Base-by-base conservation (phyloP, 2,888 invertebrate genomes). In the Plebejus melissa region DNA sequence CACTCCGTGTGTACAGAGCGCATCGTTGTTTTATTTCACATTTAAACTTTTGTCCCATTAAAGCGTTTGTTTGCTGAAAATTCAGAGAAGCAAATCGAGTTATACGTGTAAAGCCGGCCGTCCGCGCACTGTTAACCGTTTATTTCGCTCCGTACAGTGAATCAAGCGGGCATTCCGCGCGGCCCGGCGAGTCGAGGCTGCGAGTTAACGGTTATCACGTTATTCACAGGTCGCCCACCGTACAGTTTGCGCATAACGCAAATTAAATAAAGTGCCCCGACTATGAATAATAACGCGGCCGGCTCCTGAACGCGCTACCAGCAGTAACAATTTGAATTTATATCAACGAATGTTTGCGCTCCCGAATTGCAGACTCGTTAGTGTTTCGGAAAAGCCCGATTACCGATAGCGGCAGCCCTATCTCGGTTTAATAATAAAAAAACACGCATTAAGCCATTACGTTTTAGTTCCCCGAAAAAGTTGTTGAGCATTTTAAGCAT, bases 191-290 rank as follows among this genome's bases (percentile, higher is more conserved):
- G 71, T 22, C 57, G 69, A 57, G 46, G 72, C 28, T 57, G 36
- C 9, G 38, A 74, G 75, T 38, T 38, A 76, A 75, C 28, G 77
- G 77, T 3, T 65, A 74, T 75, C 69, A 69, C 74, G 54, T 76
- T 50, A 74, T 77, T 74, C 70, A 74, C 75, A 76, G 72, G 74
- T 74, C 69, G 76, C 76, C 58, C 70, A 58, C 69, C 77, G 76
- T 77, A 78, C 76, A 57, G 85, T 88, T 87, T 87, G 85, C 85
- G 87, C 86, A 86, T 88, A 88, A 88, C 86, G 86, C 86, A 90
- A 92, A 91, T 92, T 91, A 89, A 90, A 91, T 91, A 89, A 89
- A 87, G 85, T 86, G 86, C 86, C 87, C 85, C 84, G 87, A 86
- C 87, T 88, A 85, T 86, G 86, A 88, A 86, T 88, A 87, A 87